Conservation (phyloP, 2,797 vertebrate genomes). For the Potorous gilbertii region DNA sequence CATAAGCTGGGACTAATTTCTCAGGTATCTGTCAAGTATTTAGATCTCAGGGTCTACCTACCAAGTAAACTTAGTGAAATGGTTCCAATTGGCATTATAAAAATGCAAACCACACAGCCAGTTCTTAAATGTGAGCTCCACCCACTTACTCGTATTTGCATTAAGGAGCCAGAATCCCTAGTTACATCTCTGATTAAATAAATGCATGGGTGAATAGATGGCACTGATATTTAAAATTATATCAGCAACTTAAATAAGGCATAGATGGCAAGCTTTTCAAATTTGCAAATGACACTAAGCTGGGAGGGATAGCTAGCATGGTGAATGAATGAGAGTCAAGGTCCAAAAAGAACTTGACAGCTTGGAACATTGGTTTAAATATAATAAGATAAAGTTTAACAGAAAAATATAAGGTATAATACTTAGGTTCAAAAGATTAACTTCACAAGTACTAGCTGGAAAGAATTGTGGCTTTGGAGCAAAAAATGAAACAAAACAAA, state of each 20-base stretch:
- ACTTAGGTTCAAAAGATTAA: background rate
- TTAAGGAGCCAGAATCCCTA: background rate
- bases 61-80: background rate
- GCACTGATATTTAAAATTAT: background rate
- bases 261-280: background rate
- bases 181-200: background rate
- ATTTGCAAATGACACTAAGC: background rate
- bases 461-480: background rate
- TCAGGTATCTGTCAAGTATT: background rate
- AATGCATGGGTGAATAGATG: background rate
- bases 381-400: background rate
- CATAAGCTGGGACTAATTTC: background rate
- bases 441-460: background rate
- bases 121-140: background rate
- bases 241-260: background rate
- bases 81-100: background rate
- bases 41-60: background rate
- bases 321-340: background rate
- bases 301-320: background rate
- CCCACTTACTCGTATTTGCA: background rate
- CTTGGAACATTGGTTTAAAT: background rate
- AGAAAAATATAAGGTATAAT: background rate
- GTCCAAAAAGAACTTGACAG: background rate
- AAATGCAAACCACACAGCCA: background rate
- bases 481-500: background rate